These are phyloP conservation scores for Sminthurinus aureus DNA, from an alignment of 2,888 invertebrate genomes.

Conservation along the genomic window DNA sequence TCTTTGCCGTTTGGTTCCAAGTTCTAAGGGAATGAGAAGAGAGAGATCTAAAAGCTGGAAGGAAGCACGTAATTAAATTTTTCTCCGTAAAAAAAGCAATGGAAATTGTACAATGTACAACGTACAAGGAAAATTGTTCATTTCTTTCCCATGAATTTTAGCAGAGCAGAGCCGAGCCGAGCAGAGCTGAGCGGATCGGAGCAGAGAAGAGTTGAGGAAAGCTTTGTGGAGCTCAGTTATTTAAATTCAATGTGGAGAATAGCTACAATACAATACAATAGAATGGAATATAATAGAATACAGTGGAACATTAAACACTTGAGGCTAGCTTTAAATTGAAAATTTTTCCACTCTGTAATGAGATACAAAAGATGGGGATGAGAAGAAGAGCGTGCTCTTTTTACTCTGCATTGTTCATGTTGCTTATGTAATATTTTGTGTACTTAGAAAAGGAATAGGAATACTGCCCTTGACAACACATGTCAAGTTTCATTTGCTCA, in stretches of 20 bases:
- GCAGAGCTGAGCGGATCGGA: too few relatives aligned
- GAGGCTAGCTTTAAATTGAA: slow-evolving; percentile 36
- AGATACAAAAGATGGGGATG: too few relatives aligned
- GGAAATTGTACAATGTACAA: slow-evolving; percentile 20
- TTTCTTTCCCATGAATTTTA: slow-evolving; percentile 1
- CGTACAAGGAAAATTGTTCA: neutral
- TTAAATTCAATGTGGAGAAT: slow-evolving; percentile 28
- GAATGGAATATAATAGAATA: slow-evolving; percentile 9
- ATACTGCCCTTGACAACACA: too few relatives aligned
- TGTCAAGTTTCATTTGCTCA: too few relatives aligned
- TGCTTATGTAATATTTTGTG: too few relatives aligned
- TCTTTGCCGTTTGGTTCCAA: too few relatives aligned
- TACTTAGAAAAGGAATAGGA: too few relatives aligned
- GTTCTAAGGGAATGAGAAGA: neutral
- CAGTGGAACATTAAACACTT: slow-evolving; percentile 35
- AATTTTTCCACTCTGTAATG: neutral
- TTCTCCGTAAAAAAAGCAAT: slow-evolving; percentile 32
- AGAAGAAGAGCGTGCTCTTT: too few relatives aligned
- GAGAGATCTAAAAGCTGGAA: slow-evolving; percentile 15
- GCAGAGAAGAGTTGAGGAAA: too few relatives aligned
- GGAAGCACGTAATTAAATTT: slow-evolving; percentile 41
- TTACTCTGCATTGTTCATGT: too few relatives aligned
- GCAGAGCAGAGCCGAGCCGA: too few relatives aligned
- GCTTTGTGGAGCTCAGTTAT: neutral
- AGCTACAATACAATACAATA: too few relatives aligned